Percentiles rank a stretch among this genome's conserved stretches.
These are phyloP conservation scores for Aleiodes alternator DNA, from an alignment of 2,888 invertebrate genomes.

Conservation along the genomic window DNA sequence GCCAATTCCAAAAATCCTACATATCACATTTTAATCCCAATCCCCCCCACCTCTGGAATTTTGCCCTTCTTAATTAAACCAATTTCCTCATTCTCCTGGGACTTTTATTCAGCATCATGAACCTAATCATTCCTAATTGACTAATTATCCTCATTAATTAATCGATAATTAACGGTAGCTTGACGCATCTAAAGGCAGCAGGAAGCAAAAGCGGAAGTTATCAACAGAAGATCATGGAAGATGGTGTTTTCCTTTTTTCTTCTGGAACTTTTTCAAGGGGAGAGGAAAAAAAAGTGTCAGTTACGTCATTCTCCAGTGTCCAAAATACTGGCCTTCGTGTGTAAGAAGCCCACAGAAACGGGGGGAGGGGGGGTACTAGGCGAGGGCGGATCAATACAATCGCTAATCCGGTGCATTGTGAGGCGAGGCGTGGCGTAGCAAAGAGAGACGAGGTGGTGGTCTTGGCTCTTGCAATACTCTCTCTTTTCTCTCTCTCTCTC, in stretches of 20 bases:
- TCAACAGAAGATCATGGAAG: neutral
- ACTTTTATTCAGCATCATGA: neutral
- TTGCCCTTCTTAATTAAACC: neutral
- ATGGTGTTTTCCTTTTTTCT: slow-evolving; percentile 45
- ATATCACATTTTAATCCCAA: slow-evolving; percentile 5
- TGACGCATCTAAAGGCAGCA: neutral
- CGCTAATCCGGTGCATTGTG: slow-evolving; percentile 76
- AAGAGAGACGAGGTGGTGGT: slow-evolving; percentile 68
- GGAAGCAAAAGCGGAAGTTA: neutral
- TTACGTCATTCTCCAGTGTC: slow-evolving; percentile 12
- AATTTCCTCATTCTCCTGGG: neutral
- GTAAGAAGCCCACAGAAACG: slow-evolving; percentile 39
- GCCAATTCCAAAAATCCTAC: slow-evolving; percentile 45
- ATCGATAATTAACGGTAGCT: neutral
- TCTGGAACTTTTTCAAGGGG: slow-evolving; percentile 16
- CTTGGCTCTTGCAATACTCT: slow-evolving; percentile 65
- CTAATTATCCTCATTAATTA: neutral
- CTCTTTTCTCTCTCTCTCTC: slow-evolving; percentile 29
- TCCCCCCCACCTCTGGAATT: neutral
- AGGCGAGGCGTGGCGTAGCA: slow-evolving; percentile 75
- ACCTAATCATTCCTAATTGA: slow-evolving; percentile 9
- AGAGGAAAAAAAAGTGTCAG: neutral
- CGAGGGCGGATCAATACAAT: slow-evolving; percentile 76
- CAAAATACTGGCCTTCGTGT: slow-evolving; percentile 7
- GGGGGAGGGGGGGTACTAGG: slow-evolving; percentile 69